Percentiles rank a stretch among this genome's conserved stretches.
Evolutionary conservation across 2,888 invertebrate genomes (phyloP).

Genomic region (Pristionchus fissidentatus): DNA sequence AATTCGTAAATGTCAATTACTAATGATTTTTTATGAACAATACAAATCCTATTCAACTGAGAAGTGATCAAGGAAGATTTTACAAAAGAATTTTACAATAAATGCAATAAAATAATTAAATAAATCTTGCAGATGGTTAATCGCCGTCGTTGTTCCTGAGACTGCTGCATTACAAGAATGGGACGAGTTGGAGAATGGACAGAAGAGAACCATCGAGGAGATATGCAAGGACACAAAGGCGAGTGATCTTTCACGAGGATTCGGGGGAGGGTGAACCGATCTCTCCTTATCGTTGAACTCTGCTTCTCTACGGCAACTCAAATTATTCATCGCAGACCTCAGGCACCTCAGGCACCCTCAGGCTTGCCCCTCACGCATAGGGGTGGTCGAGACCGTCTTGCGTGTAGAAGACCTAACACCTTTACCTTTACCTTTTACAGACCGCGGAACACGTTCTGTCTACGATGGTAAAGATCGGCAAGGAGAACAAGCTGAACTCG

Average conservation of each 20-base stretch:
- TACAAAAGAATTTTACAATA: background rate
- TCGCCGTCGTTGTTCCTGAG: slow-evolving; percentile 95
- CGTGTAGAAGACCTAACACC: too few relatives aligned
- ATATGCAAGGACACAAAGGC: slow-evolving; percentile 64
- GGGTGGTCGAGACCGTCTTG: too few relatives aligned
- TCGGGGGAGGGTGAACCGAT: too few relatives aligned
- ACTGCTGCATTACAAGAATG: slow-evolving; percentile 92
- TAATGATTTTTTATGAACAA: too few relatives aligned
- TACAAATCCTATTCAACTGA: too few relatives aligned
- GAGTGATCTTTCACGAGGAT: slow-evolving; percentile 31
- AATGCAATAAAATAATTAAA: background rate
- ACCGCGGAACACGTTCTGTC: slow-evolving; percentile 82
- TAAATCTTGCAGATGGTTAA: slow-evolving; percentile 84
- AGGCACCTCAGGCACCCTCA: too few relatives aligned
- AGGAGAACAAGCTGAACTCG: slow-evolving; percentile 90
- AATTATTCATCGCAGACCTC: too few relatives aligned
- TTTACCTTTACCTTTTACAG: slow-evolving; percentile 47
- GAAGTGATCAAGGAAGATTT: background rate
- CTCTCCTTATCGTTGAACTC: background rate
- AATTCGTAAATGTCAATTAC: too few relatives aligned
- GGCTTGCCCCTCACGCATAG: too few relatives aligned
- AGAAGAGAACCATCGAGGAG: slow-evolving; percentile 59
- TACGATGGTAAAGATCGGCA: slow-evolving; percentile 90
- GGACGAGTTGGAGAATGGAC: slow-evolving; percentile 75
- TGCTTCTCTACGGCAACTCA: too few relatives aligned